These are phyloP conservation scores for Zootermopsis nevadensis DNA, from an alignment of 2,888 invertebrate genomes.

Conservation along the genomic window DNA sequence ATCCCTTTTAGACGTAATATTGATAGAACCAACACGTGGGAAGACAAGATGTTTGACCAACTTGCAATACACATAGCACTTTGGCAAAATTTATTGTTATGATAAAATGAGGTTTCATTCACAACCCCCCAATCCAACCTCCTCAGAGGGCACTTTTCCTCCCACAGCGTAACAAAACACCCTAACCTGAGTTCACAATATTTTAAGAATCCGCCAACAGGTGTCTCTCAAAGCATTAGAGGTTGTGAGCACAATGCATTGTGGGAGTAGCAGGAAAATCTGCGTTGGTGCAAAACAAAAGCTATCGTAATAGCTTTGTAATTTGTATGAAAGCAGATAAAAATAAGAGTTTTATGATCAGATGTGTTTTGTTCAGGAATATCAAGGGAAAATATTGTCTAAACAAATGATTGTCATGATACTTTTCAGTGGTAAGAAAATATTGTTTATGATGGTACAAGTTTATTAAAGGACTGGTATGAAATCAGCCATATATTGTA, in stretches of 20 bases:
- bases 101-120: no score
- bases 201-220: constrained; percentile 23
- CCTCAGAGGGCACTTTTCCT: no score
- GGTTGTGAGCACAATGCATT: constrained; percentile 2
- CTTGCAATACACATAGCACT: no score
- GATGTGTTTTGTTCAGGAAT: not conserved
- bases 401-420: no score
- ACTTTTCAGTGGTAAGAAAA: not conserved
- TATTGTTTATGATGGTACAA: not conserved
- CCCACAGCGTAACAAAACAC: no score
- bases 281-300: constrained; percentile 8
- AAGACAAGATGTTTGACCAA: no score
- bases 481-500: not conserved
- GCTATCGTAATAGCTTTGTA: not conserved
- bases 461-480: not conserved
- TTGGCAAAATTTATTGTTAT: no score
- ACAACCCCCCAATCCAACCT: no score
- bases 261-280: not conserved
- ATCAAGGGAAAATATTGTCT: not conserved
- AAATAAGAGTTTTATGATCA: not conserved
- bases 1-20: no score
- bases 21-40: no score
- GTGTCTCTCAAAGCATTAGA: not conserved
- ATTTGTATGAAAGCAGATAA: not conserved
- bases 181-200: not conserved